Base-by-base conservation (phyloP, 1,140 invertebrate species). In the Achroia grisella region DNA sequence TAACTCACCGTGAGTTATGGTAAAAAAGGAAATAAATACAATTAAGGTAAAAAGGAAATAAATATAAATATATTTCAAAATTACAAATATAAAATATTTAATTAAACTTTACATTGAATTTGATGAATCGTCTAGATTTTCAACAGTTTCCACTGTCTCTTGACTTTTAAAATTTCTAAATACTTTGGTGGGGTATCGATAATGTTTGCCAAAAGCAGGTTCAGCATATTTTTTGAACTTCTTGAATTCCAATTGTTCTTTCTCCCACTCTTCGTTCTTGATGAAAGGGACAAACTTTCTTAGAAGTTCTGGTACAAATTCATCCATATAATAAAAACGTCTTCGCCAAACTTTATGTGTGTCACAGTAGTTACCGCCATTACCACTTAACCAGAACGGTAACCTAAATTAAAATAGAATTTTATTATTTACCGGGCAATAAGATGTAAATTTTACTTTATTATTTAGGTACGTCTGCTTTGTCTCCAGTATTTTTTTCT, bases 281-380 rank as follows among this genome's bases (percentile, higher is more conserved):
- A 82, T 63, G 32, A 55, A 76, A 1, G 64, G 60, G 9, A 78
- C 51, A 6, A 67, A 9, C 2, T 56, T 43, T 11, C 46, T 43
- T 32, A 75, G 14, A 75, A 75, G 78, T 10, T 66, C 44, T 0
- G 78, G 78, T 4, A 79, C 45, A 40, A 73, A 75, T 13, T 69
- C 62, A 34, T 82, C 74, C 65, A 71, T 67, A 39, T 73, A 80
- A 37, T 58, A 71, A 46, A 70, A 82, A 1, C 78, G 50, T 12
- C 68, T 51, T 8, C 48, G 48, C 78, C 78, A 82, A 0, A 70
- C 58, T 50, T 62, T 72, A 17, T 62, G 66, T 0, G 74, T 76
- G 4, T 76, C 61, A 23, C 48, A 62, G 46, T 58, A 81, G 40
- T 63, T 52, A 0, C 62, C 67, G 1, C 61, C 57, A 10, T 56